A percentile compares a stretch with the other conserved stretches of the same genome.
These are phyloP conservation scores for Anthoscopus minutus DNA, from an alignment of 2,113 vertebrate species.

Conservation along the genomic window DNA sequence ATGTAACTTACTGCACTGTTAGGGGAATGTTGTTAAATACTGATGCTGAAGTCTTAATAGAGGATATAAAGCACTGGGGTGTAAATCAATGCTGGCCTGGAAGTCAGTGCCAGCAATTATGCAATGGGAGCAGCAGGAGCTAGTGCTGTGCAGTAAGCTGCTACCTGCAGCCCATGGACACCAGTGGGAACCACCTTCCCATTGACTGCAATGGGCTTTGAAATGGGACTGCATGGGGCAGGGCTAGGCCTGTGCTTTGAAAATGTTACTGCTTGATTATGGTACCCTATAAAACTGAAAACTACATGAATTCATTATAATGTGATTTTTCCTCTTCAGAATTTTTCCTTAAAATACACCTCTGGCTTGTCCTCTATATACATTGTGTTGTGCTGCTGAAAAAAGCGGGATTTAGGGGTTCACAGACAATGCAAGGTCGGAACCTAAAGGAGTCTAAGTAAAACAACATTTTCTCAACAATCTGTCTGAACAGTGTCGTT, in stretches of 20 bases:
- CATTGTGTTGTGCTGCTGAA: not conserved
- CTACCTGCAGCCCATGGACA: not conserved
- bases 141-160: not conserved
- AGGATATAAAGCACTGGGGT: not conserved
- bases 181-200: not conserved
- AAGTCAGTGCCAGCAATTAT: not conserved
- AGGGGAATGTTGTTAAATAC: not conserved
- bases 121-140: not conserved
- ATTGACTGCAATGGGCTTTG: not conserved
- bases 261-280: not conserved
- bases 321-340: not conserved
- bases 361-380: not conserved
- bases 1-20: not conserved
- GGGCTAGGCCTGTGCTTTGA: not conserved
- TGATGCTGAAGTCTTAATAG: not conserved
- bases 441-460: not conserved
- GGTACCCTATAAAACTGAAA: not conserved
- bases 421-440: not conserved
- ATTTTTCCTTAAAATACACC: not conserved
- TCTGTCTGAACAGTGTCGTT: not conserved
- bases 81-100: not conserved
- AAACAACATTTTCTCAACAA: not conserved
- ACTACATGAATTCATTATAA: not conserved
- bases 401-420: not conserved
- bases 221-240: not conserved